These are phyloP conservation scores for Lontra canadensis DNA, from an alignment of 2,113 vertebrate genomes.

Conservation along the genomic window DNA sequence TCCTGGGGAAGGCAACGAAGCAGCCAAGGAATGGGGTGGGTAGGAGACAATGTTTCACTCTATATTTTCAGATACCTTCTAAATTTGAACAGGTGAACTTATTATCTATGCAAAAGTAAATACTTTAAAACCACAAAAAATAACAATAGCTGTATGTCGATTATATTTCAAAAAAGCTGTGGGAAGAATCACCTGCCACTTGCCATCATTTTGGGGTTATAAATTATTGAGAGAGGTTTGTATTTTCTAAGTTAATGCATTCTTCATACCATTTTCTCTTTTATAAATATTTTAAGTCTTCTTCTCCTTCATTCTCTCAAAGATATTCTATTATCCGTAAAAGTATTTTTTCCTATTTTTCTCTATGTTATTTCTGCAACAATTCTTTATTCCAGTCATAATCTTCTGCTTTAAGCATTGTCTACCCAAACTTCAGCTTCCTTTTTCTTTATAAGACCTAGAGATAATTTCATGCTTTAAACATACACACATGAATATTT, in stretches of 20 bases:
- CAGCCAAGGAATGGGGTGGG: not conserved
- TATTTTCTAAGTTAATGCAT: not conserved
- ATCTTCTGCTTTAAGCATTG: not conserved
- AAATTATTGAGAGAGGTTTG: not conserved
- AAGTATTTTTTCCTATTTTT: not conserved
- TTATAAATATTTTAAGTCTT: not conserved
- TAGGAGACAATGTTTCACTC: not conserved
- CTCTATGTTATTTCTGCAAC: not conserved
- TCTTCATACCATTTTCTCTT: not conserved
- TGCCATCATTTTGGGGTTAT: not conserved
- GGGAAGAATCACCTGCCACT: not conserved
- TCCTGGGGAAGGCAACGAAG: not conserved
- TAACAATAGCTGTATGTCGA: not conserved
- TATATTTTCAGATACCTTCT: not conserved
- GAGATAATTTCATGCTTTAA: not conserved
- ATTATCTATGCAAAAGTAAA: not conserved
- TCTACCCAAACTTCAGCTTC: not conserved
- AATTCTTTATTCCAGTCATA: not conserved
- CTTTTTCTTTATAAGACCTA: not conserved
- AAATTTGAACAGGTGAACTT: not conserved
- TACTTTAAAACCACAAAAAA: not conserved
- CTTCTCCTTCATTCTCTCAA: not conserved
- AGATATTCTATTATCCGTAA: not conserved
- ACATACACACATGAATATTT: not conserved
- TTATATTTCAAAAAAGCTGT: not conserved